Conservation (phyloP, 2,888 invertebrate genomes). For the Clanis bilineata region DNA sequence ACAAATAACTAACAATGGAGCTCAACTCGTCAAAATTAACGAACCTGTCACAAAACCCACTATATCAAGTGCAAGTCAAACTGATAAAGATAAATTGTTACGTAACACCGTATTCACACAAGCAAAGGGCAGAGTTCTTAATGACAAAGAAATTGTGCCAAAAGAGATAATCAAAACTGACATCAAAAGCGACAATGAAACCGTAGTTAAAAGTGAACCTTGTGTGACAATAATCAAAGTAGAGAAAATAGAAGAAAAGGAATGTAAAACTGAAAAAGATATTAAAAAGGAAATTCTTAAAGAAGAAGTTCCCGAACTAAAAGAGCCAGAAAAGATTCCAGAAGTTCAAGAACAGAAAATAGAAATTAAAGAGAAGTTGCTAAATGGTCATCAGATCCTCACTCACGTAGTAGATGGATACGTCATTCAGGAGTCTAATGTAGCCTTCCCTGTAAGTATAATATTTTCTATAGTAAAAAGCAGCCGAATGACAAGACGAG, state of each 20-base stretch:
- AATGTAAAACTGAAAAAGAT: background rate
- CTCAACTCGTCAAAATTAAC: constrained; percentile 22
- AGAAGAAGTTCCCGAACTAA: constrained; percentile 17
- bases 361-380: constrained; percentile 1
- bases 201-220: background rate
- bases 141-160: constrained; percentile 41
- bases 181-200: background rate
- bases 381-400: constrained; percentile 27
- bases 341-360: constrained; percentile 12
- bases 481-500: too few species aligned
- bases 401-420: constrained; percentile 74
- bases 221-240: background rate
- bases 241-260: constrained; percentile 1
- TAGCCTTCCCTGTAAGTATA: constrained; percentile 71
- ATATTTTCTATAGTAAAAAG: too few species aligned
- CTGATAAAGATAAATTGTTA: constrained; percentile 58
- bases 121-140: constrained; percentile 62
- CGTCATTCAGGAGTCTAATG: constrained; percentile 74
- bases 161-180: constrained; percentile 17
- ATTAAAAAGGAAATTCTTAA: constrained; percentile 11
- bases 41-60: constrained; percentile 24
- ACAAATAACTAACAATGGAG: constrained; percentile 25
- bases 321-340: background rate
- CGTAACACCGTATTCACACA: constrained; percentile 71
- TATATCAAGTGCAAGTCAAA: constrained; percentile 22